Evolutionary conservation across 2,113 vertebrate genomes (phyloP), one percentile per base, ranked within the genome.

Genomic region (Malurus elegans): DNA sequence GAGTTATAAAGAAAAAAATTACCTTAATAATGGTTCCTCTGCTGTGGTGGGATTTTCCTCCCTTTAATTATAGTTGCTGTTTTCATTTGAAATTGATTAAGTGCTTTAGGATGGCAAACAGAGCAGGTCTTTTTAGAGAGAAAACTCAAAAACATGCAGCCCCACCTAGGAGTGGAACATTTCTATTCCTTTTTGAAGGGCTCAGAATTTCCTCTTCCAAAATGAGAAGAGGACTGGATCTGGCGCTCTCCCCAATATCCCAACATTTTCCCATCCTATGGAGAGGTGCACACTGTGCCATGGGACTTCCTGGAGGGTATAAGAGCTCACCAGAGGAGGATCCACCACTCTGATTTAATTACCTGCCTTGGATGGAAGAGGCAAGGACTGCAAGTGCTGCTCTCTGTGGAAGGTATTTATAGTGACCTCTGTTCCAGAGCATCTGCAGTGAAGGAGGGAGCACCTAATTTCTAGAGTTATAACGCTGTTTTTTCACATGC

Each of bases 41-140:
- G 89, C 88, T 95, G 92, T 90, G 66, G 92, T 84, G 90, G 93
- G 90, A 93, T 96, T 94, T 95, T 92, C 85, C 79, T 94, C 73
- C 82, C 93, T 92, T 92, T 96, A 94, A 96, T 96, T 96, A 92
- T 94, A 90, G 90, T 88, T 94, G 88, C 86, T 86, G 86, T 78
- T 96, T 95, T 93, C 86, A 91, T 96, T 97, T 93, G 90, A 94
- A 94, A 96, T 96, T 96, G 94, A 96, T 96, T 88, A 94, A 88
- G 87, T 96, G 91, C 73, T 97, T 96, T 90, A 89, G 88, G 47
- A 65, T 50, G 83, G 87, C 85, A 94, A 94, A 94, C 38, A 92
- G 56, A 88, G 88, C 54, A 28, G 67, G 48, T 79, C 92, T 90
- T 86, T 93, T 79, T 17, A 73, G 44, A 88, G 83, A 56, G 94